Base-by-base conservation (phyloP, 2,888 invertebrate species). In the Sarcophaga carnaria region DNA sequence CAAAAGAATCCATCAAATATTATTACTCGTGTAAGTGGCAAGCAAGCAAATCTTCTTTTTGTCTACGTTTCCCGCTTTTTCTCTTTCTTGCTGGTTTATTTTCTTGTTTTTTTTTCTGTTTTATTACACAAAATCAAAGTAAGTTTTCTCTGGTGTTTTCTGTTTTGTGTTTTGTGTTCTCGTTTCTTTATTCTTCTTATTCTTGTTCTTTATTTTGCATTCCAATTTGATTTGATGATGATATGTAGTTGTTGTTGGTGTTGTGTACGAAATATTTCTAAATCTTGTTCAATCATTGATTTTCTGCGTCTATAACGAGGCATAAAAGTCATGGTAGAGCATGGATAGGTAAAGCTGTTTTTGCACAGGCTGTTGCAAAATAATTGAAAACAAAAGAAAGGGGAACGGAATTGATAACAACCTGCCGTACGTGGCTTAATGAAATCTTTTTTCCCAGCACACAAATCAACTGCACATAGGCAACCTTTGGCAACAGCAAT, bases 261-360 rank as follows among this genome's bases (percentile, higher is more conserved):
- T 54, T 84, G 79, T 84, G 79, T 66, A 2, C 37, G 80, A 84
- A 84, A 80, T 64, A 75, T 80, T 84, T 84, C 80, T 80, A 84
- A 84, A 71, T 84, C 80, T 70, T 80, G 64, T 76, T 76, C 69
- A 75, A 80, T 75, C 80, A 80, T 80, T 80, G 80, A 71, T 69
- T 74, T 49, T 54, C 49, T 49, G 49, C 49, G 62, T 14, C 49
- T 49, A 14, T 14, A 49, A 14, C 14, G 14, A 14, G 49, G 12
- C 14, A 14, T 49, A 4, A 49, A 49, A 49, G 49, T 14, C 3
- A 4, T 14, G 49, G 49, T 49, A 49, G 12, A 49, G 49, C 14
- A 49, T 49, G 49, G 49, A 0, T 14, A 14, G 49, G 11, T 4
- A 14, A 11, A 49, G 3, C 6, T 37, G 37, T 37, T 37, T 5